Evolutionary conservation across 2,113 vertebrate species (phyloP), one percentile per base, ranked within the genome.

Genomic region (Capra hircus): DNA sequence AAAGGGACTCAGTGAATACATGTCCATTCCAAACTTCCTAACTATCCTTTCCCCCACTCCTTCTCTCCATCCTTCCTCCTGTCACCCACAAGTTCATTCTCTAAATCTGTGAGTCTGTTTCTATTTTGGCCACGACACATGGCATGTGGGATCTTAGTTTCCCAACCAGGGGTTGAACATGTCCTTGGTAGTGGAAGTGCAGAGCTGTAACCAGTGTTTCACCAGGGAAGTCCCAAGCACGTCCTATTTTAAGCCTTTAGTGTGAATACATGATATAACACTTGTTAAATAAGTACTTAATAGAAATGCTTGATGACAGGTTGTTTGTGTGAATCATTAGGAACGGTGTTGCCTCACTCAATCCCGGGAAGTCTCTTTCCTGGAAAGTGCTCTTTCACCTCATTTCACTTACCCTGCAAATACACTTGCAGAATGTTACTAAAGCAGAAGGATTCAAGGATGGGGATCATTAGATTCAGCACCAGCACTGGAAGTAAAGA

Each of bases 1-100:
- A 74, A 43, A 74, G 11, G 21, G 36, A 13, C 1, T 74, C 71
- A 43, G 3, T 27, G 40, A 0, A 0, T 27, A 27, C 3, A 27
- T 43, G 40, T 77, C 40, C 71, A 77, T 77, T 1, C 71, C 71
- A 77, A 77, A 27, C 12, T 43, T 21, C 6, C 40, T 77, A 77
- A 43, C 71, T 77, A 43, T 77, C 12, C 71, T 1, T 77, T 77
- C 36, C 36, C 36, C 36, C 67, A 6, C 1, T 74, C 21, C 21
- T 71, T 36, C n/a, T 7, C 40, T 27, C 12, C 71, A 77, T 27
- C 36, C 71, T 43, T 43, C 71, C 19, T 71, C 19, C n/a, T 23
- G n/a, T 23, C 71, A 77, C 21, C 36, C 40, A 27, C 23, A 77
- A 77, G 71, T 27, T 7, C 21, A 77, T 77, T 77, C 36, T 43